Evolutionary conservation across 2,888 invertebrate genomes (phyloP), one percentile per base, ranked within the genome.

Genomic region (Noctua comes): DNA sequence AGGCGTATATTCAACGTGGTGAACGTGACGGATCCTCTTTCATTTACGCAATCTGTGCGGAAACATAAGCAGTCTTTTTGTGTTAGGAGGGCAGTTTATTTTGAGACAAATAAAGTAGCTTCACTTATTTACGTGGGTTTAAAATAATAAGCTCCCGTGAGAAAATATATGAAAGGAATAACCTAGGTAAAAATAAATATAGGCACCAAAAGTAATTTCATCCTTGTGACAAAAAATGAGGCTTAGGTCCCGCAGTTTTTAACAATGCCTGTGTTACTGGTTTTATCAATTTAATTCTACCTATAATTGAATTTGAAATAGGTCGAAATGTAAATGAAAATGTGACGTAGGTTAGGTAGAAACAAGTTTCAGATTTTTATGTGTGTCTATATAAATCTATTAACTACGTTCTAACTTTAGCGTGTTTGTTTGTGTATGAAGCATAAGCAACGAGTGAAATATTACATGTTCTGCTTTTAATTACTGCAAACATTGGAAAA

Each of bases 401-500:
- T 62, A 66, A 43, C 66, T 66, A 66, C 64, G 18, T 40, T 46
- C 74, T 77, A 86, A 74, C 66, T 79, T 74, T 46, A 76, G 59
- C 68, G 21, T 36, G 21, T 75, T 72, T 73, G 75, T 74, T 46
- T 62, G 59, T 78, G 68, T 75, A n/a, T 66, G 27, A 46, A 65
- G 24, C 54, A 62, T 76, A 76, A 72, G 65, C 78, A 76, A 71
- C 57, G 27, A 75, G 46, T 74, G 54, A 77, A 73, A 51, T 73
- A 74, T 68, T 66, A 31, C 73, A 66, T 68, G 79, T 76, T 76
- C 83, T 74, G 83, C 68, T 82, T 84, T 84, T 73, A 76, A 79
- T 84, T 79, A 86, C 73, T 68, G 59, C 48, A 73, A 81, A 76
- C 75, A 65, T 69, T 76, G 36, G 59, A 78, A 79, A 82, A 69